Evolutionary conservation across 2,888 invertebrate genomes (phyloP).

Genomic region (Eumerus sabulonum): DNA sequence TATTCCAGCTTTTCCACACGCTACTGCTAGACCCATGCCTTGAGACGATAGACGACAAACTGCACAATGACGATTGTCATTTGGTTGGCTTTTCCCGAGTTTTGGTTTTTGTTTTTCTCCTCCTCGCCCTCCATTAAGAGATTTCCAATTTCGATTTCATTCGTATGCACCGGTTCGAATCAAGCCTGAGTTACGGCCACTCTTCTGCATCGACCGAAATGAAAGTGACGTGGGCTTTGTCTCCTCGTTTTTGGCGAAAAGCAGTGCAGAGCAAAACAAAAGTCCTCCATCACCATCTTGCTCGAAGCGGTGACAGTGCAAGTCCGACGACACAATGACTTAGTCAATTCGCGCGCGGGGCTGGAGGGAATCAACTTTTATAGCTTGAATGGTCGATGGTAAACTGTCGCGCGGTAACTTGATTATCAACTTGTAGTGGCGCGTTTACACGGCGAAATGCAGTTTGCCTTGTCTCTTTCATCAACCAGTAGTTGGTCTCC

Average conservation of each 20-base stretch:
- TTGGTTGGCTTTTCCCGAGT: too few species aligned
- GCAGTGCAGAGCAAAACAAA: constrained; percentile 26
- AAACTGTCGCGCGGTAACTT: constrained; percentile 23
- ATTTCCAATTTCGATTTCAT: constrained; percentile 49
- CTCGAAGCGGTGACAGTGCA: background rate
- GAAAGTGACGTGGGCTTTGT: constrained; percentile 42
- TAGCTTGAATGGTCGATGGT: background rate
- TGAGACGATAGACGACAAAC: constrained; percentile 8
- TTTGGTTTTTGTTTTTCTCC: too few species aligned
- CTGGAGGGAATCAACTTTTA: constrained; percentile 42
- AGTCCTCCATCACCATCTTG: constrained; percentile 30
- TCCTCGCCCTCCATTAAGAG: constrained; percentile 29
- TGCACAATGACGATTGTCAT: constrained; percentile 43
- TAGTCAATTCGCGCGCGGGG: constrained; percentile 40
- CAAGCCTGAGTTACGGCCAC: constrained; percentile 7
- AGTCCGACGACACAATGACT: constrained; percentile 27
- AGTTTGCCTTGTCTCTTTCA: constrained; percentile 47
- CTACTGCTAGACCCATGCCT: constrained; percentile 11
- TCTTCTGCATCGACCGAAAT: constrained; percentile 42
- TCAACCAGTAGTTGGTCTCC: too few species aligned
- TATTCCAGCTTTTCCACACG: constrained; percentile 7
- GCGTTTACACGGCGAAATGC: constrained; percentile 26
- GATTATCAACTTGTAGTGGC: constrained; percentile 46
- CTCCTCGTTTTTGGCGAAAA: constrained; percentile 19
- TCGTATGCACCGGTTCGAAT: constrained; percentile 37